Evolutionary conservation across 2,797 vertebrate genomes (phyloP), one percentile per base, ranked within the genome.

Genomic region (Neosilurus hyrtlii): DNA sequence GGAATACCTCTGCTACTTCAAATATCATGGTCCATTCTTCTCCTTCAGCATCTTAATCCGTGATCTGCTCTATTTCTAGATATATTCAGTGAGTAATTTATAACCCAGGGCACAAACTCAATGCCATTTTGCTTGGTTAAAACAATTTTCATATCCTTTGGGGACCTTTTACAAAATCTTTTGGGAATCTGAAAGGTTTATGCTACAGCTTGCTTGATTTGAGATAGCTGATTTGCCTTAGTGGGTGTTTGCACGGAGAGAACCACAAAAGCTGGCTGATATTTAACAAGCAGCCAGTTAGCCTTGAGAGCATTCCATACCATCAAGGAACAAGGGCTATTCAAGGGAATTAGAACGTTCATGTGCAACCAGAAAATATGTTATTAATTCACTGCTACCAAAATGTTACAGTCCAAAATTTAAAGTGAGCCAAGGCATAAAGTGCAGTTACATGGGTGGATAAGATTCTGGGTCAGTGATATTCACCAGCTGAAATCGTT

Each of bases 201-300:
- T 11, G 61, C 72, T 24, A 52, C 54, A 80, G 74, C 80, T 72
- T 68, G 56, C 16, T 73, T 71, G 82, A 86, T 87, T 85, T 82
- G 79, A 84, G 65, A 83, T 67, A 83, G 75, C 68, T 79, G 43
- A 43, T 4, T 43, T 43, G 73, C 77, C 62, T 82, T 84, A 74
- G 80, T 79, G 82, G 74, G 54, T 67, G 43, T 83, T 85, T 88
- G 83, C 71, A 80, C 72, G 74, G 83, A 87, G 43, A 85, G 76
- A 68, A 82, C 79, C 68, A 75, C 68, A 37, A 83, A 87, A 75
- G 76, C 62, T 59, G 16, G 49, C 74, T 66, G 85, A 57, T 83
- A 85, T 79, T 30, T 30, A 80, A 85, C 79, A 86, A 83, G 66
- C 65, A 75, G 62, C 86, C 73, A 56, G 68, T 86, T 52, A 79